phyloP scores from a whole-genome alignment of 2,113 vertebrate genomes.

The Rhinoderma darwinii region DNA sequence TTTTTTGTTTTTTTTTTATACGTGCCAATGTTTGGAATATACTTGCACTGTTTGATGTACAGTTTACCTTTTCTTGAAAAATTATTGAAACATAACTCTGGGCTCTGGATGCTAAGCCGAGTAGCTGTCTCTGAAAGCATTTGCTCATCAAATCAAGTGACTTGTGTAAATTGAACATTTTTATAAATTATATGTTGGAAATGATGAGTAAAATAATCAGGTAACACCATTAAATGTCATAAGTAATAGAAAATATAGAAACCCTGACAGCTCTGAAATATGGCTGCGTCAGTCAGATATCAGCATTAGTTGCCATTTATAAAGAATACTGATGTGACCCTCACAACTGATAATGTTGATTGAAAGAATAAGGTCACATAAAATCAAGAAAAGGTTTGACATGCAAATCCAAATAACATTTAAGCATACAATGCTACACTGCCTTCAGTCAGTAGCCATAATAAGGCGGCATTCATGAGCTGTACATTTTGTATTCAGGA shows the following conservation, averaged over 20 bases:
- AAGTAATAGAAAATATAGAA: neutral
- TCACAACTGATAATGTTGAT: neutral
- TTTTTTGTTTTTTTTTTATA: too few relatives aligned
- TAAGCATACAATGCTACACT: neutral
- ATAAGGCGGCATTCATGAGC: too few relatives aligned
- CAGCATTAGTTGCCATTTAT: neutral
- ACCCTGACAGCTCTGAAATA: neutral
- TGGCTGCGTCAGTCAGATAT: neutral
- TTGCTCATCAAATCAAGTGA: neutral
- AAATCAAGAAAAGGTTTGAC: neutral
- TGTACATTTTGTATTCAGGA: too few relatives aligned
- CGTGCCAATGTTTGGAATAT: too few relatives aligned
- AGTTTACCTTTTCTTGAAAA: too few relatives aligned
- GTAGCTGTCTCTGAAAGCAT: neutral
- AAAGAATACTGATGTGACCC: neutral
- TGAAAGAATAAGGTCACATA: conserved; percentile 8
- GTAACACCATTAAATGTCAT: neutral
- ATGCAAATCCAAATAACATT: neutral
- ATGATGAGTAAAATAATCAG: neutral
- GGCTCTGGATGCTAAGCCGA: too few relatives aligned
- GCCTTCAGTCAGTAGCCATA: too few relatives aligned
- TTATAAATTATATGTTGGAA: neutral
- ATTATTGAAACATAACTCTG: too few relatives aligned
- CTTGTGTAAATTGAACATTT: neutral
- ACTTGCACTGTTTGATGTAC: too few relatives aligned